phyloP scores from a whole-genome alignment of 2,888 invertebrate genomes.

The Schrankia costaestrigalis region DNA sequence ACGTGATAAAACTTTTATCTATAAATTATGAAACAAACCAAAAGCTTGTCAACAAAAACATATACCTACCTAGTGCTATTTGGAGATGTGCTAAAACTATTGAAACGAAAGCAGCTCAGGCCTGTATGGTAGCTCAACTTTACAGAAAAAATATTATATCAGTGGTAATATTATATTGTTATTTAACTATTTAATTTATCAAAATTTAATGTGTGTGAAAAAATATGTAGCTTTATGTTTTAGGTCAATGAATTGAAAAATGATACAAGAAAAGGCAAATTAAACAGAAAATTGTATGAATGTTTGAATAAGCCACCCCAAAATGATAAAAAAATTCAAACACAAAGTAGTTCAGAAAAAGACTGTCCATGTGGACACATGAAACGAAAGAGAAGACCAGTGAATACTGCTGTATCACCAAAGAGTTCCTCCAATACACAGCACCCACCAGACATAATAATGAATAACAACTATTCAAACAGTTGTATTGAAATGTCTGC shows the following conservation, averaged over 20 bases:
- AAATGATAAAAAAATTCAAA: slow-evolving; percentile 62
- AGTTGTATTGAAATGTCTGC: slow-evolving; percentile 6
- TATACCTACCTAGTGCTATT: slow-evolving; percentile 70
- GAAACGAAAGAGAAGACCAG: slow-evolving; percentile 44
- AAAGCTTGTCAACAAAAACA: slow-evolving; percentile 60
- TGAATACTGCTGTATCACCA: slow-evolving; percentile 30
- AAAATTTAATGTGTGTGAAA: background rate
- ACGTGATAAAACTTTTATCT: slow-evolving; percentile 61
- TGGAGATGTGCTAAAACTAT: slow-evolving; percentile 71
- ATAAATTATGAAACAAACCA: slow-evolving; percentile 68
- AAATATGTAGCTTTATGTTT: slow-evolving; percentile 15
- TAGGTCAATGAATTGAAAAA: slow-evolving; percentile 65
- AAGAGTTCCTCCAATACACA: slow-evolving; percentile 13
- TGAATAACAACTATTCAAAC: slow-evolving; percentile 11
- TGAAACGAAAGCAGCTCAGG: slow-evolving; percentile 66
- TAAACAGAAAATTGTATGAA: slow-evolving; percentile 57
- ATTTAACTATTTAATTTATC: background rate
- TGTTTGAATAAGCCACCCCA: slow-evolving; percentile 51
- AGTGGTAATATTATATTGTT: slow-evolving; percentile 42
- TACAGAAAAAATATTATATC: slow-evolving; percentile 62
- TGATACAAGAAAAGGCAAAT: slow-evolving; percentile 58
- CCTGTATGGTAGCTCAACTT: slow-evolving; percentile 67
- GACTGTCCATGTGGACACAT: slow-evolving; percentile 52
- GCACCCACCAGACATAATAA: slow-evolving; percentile 5
- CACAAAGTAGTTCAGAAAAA: slow-evolving; percentile 36